Percentiles rank a stretch among this genome's conserved stretches.
These are phyloP conservation scores for Pagetopsis macropterus DNA, from an alignment of 2,797 vertebrate genomes.

Conservation along the genomic window DNA sequence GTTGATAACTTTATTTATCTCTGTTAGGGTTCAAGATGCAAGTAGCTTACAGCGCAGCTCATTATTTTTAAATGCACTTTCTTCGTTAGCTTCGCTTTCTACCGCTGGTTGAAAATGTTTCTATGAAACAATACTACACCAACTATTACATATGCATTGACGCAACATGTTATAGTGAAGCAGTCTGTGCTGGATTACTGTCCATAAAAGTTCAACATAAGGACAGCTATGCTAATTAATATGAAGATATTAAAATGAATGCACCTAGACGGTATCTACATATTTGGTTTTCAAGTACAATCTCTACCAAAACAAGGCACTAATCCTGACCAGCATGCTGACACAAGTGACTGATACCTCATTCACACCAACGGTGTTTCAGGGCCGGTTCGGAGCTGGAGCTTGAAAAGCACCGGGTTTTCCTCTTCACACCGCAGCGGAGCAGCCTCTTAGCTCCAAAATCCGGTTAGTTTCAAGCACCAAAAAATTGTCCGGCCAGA, in stretches of 20 bases:
- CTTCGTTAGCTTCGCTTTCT: not conserved
- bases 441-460: no score
- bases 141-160: not conserved
- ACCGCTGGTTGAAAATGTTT: not conserved
- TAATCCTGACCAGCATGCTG: not conserved
- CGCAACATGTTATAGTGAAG: not conserved
- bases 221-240: not conserved
- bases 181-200: not conserved
- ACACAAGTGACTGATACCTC: constrained; percentile 19
- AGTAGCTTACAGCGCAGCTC: constrained; percentile 22
- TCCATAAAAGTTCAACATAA: constrained; percentile 2
- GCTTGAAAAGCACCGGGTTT: no score
- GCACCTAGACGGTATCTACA: not conserved
- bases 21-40: constrained; percentile 20
- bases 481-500: no score
- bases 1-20: constrained; percentile 20
- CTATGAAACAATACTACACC: constrained; percentile 10
- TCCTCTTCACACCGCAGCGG: no score
- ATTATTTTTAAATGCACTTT: constrained; percentile 33
- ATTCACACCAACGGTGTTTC: no score
- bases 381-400: no score
- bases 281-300: constrained; percentile 10
- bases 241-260: not conserved
- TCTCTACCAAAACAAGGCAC: constrained; percentile 18
- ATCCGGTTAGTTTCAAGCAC: no score